phyloP scores from a whole-genome alignment of 2,113 vertebrate genomes.

The Leptobrachium ailaonicum region DNA sequence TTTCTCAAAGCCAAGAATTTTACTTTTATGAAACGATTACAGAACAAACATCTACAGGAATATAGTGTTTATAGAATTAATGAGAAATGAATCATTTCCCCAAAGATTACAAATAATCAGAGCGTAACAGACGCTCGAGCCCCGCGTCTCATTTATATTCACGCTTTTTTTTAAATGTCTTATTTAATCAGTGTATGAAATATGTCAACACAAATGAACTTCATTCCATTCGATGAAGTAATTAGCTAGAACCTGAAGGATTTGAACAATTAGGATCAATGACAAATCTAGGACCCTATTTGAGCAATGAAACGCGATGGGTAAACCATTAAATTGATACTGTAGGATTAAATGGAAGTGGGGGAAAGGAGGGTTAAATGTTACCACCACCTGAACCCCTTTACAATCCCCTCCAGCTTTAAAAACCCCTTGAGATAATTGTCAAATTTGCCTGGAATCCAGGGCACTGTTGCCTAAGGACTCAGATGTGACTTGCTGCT shows the following conservation, averaged over 20 bases:
- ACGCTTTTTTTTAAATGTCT: not conserved
- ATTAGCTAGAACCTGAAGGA: not conserved
- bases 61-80: slow-evolving; percentile 5
- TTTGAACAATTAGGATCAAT: not conserved
- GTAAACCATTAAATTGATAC: no score
- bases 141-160: not conserved
- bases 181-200: not conserved
- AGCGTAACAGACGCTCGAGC: not conserved
- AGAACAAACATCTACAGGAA: slow-evolving; percentile 33
- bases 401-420: no score
- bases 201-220: not conserved
- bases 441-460: no score
- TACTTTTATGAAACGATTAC: slow-evolving; percentile 14
- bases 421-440: no score
- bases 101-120: not conserved
- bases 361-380: no score
- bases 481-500: no score
- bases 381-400: no score
- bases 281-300: not conserved
- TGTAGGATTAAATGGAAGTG: no score
- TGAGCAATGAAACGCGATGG: no score
- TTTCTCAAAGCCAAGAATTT: slow-evolving; percentile 22
- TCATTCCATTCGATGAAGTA: not conserved
- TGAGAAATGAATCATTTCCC: slow-evolving; percentile 1
- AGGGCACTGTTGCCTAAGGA: no score